These are phyloP conservation scores for Folsomia manolachei DNA, from an alignment of 2,888 invertebrate genomes.

Conservation along the genomic window DNA sequence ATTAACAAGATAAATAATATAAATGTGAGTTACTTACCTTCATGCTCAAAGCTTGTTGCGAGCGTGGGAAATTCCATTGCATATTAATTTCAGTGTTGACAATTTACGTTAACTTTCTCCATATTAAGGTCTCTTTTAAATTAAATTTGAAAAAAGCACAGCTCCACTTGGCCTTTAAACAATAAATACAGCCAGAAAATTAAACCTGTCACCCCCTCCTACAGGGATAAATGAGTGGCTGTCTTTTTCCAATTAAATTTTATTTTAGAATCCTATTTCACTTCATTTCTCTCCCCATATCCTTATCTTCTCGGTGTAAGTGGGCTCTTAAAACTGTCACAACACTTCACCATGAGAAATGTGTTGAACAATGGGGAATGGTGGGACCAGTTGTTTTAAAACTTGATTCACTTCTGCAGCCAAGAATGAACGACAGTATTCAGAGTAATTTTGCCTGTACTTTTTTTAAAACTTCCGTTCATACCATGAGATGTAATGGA, in stretches of 20 bases:
- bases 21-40: not conserved
- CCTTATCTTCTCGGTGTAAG: not conserved
- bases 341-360: not conserved
- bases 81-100: not conserved
- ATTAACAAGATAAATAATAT: too few species aligned
- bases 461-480: not conserved
- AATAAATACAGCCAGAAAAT: too few species aligned
- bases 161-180: too few species aligned
- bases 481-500: not conserved
- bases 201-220: not conserved
- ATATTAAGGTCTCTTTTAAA: not conserved
- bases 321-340: not conserved
- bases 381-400: not conserved
- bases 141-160: not conserved
- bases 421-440: not conserved
- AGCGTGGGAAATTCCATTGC: not conserved
- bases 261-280: not conserved
- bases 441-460: not conserved
- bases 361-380: not conserved
- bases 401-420: not conserved
- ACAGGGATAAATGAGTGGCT: not conserved
- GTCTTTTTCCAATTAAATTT: not conserved
- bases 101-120: not conserved
- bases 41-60: conserved; percentile 5
- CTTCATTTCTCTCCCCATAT: not conserved